Evolutionary conservation across 2,113 vertebrate genomes (phyloP).

Genomic region (Daboia siamensis): DNA sequence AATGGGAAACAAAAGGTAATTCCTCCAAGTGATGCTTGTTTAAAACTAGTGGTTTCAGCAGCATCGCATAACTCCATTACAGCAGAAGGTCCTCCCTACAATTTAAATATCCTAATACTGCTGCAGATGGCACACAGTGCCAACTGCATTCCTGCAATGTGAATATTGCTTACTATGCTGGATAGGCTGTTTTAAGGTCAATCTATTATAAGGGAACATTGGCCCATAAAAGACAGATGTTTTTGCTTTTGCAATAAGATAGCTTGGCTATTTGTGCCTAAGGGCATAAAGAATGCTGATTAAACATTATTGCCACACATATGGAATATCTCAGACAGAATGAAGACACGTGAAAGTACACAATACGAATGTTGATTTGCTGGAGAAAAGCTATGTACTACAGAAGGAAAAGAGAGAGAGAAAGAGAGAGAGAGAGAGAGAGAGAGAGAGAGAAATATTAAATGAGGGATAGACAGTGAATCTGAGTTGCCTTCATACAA

Average conservation of each 20-base stretch:
- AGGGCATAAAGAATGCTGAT: slow-evolving; percentile 3
- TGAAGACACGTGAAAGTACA: background rate
- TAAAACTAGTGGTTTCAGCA: background rate
- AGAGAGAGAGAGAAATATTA: background rate
- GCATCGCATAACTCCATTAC: background rate
- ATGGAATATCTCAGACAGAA: background rate
- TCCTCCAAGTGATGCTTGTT: background rate
- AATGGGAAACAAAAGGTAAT: background rate
- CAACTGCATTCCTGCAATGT: background rate
- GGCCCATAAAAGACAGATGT: background rate
- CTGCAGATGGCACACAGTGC: background rate
- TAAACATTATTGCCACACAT: background rate
- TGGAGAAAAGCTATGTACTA: background rate
- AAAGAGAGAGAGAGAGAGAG: background rate
- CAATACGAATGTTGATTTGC: background rate
- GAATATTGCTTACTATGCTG: background rate
- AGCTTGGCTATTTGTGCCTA: background rate
- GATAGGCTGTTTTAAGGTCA: background rate
- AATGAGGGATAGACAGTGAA: background rate
- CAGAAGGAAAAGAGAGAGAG: background rate
- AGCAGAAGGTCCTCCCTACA: background rate
- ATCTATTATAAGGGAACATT: background rate
- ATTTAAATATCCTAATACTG: background rate
- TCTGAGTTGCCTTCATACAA: background rate
- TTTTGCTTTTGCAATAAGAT: background rate